Evolutionary conservation across 2,888 invertebrate species (phyloP), one percentile per base, ranked within the genome.

Genomic region (Arge pagana): DNA sequence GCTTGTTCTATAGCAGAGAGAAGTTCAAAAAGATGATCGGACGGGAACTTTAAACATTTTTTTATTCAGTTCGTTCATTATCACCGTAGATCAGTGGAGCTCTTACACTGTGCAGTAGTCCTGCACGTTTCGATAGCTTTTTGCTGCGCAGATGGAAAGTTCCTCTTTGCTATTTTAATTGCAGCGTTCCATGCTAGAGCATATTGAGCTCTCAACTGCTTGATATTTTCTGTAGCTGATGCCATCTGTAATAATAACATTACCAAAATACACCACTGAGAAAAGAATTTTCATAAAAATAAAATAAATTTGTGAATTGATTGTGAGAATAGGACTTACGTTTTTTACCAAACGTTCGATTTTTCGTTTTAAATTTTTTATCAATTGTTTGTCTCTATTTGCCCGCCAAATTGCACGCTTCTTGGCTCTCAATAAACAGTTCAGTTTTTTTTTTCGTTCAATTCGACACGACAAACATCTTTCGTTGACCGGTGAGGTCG

Each of bases 281-380:
- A 35, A 35, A 16, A 35, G 7, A 33, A 1, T 35, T 15, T 18
- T 10, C 15, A 16, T 4, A 35, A 35, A 35, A 35, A 6, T 3
- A 35, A 35, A 35, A 1, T 16, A n/a, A 10, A 35, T 7, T 18
- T 35, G 35, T 35, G 15, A 6, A 16, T 35, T 15, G 4, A 35
- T 15, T 10, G 15, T 18, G 15, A 7, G 7, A 35, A 35, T 15
- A 18, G 35, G 15, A 18, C 35, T 35, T 35, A 35, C 35, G 15
- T 35, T 35, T 35, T 35, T 35, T 10, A 35, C 15, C 35, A 35
- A 35, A 4, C 35, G 35, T 35, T 13, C 15, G 35, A 7, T 35
- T 35, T 4, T 35, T 35, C 35, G 35, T 4, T 10, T 35, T 11
- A 35, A 35, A 35, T 35, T 35, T 16, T 35, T 35, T 3, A 35